Evolutionary conservation across 2,888 invertebrate species (phyloP), one percentile per base, ranked within the genome.

Genomic region (Acrobasis consociella): DNA sequence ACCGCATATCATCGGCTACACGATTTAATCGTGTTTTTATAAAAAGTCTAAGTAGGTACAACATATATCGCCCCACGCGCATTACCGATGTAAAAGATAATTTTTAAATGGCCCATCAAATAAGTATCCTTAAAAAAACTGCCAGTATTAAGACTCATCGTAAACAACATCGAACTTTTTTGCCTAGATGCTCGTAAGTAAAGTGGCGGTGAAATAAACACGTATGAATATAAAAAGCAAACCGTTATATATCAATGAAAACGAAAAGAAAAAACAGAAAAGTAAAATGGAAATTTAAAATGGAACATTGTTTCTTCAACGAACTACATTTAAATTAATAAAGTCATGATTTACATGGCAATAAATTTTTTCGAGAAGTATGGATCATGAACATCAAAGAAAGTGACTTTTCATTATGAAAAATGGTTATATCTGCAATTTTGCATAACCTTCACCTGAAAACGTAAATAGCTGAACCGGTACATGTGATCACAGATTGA

Each of bases 401-500:
- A 22, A 51, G 51, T 22, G 2, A 22, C 17, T 51, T 22, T 22
- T 22, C 9, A 17, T 22, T 16, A 16, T 17, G 15, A 50, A 10
- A 17, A 51, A 22, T 51, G 51, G 11, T 51, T 11, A 51, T 51
- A 22, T 51, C 22, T 22, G 51, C 51, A 17, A 22, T 51, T 51
- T 51, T 51, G 51, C 70, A n/a, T 58, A 66, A 60, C 74, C 75
- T 77, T 77, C 66, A 74, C 74, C 74, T 70, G 66, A 64, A 69
- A 69, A 67, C 64, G 62, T 62, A 64, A 66, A 66, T 67, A 64
- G 64, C 67, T 39, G 17, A 53, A 63, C 62, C 60, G 63, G n/a
- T 63, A 66, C 16, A 11, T 17, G 51, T 62, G 64, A 63, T 63
- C 60, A 63, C 59, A 65, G 62, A 64, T 64, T 71, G 75, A 75